These are phyloP conservation scores for Rhodinocichla rosea DNA, from an alignment of 2,113 vertebrate species.

Conservation along the genomic window DNA sequence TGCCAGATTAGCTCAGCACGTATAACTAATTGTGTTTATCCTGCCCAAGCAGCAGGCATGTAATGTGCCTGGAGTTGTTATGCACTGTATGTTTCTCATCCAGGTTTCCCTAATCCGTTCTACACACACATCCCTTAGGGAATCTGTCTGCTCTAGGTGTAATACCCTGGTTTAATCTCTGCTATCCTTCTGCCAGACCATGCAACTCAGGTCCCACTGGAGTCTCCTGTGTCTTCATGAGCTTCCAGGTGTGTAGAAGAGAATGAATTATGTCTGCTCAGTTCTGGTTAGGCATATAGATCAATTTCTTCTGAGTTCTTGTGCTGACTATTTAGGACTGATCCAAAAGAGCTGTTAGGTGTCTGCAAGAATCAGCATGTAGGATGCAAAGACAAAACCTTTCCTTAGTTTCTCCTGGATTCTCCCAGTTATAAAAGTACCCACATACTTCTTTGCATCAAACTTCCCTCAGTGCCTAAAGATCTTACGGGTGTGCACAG, in stretches of 20 bases:
- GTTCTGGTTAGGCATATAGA: neutral
- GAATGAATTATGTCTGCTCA: neutral
- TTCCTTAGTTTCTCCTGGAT: neutral
- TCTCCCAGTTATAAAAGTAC: neutral
- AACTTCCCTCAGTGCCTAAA: neutral
- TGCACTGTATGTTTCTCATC: conserved; percentile 12
- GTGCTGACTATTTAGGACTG: neutral
- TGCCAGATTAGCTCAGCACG: conserved; percentile 44
- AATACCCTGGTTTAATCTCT: neutral
- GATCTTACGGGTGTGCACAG: neutral
- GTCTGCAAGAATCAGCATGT: neutral
- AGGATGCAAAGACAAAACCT: neutral
- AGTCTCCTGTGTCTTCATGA: neutral
- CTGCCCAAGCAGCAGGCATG: conserved; percentile 31
- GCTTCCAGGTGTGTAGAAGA: neutral
- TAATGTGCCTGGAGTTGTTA: conserved; percentile 43
- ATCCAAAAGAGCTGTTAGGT: neutral
- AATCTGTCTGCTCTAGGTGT: neutral
- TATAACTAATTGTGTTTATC: conserved; percentile 46
- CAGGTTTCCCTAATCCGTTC: conserved; percentile 8
- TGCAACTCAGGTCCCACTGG: neutral
- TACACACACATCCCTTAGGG: conserved; percentile 21
- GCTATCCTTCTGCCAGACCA: conserved; percentile 10
- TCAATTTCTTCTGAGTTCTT: neutral
- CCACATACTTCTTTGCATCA: neutral